Evolutionary conservation across 2,888 invertebrate genomes (phyloP).

Genomic region (Sinotaia quadrata): DNA sequence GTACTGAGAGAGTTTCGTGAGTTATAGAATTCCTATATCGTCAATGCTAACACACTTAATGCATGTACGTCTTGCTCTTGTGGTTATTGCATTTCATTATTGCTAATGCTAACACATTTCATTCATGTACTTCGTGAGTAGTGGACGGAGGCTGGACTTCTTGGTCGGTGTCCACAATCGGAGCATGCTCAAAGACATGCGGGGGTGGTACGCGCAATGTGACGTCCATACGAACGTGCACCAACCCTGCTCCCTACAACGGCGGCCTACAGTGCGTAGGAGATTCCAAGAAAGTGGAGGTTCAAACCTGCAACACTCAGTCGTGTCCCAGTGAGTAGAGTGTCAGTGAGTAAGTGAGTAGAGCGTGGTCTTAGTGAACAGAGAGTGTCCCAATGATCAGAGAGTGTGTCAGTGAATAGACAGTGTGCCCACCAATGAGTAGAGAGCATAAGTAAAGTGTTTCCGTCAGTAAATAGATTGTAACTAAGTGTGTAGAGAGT

Average conservation of each 20-base stretch:
- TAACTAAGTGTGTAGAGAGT: neutral
- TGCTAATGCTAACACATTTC: neutral
- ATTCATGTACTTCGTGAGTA: too few relatives aligned
- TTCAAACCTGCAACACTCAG: slow-evolving; percentile 22
- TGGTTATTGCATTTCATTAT: neutral
- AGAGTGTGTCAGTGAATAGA: neutral
- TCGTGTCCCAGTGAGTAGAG: slow-evolving; percentile 27
- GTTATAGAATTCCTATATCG: too few relatives aligned
- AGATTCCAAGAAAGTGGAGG: neutral
- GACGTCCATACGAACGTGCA: slow-evolving; percentile 17
- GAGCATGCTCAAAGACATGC: slow-evolving; percentile 25
- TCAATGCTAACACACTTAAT: too few relatives aligned
- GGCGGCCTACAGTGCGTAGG: slow-evolving; percentile 24
- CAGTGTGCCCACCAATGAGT: neutral
- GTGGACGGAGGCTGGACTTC: slow-evolving; percentile 32
- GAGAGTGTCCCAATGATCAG: neutral
- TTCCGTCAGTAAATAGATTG: neutral
- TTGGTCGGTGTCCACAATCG: neutral
- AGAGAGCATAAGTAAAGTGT: neutral
- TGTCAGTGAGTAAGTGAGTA: neutral
- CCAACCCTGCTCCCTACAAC: slow-evolving; percentile 28
- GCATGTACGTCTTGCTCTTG: too few relatives aligned
- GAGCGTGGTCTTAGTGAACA: neutral
- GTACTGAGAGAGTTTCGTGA: too few relatives aligned
- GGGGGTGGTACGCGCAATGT: slow-evolving; percentile 22